phyloP scores from a whole-genome alignment of 2,113 vertebrate genomes.

The Helogale parvula region DNA sequence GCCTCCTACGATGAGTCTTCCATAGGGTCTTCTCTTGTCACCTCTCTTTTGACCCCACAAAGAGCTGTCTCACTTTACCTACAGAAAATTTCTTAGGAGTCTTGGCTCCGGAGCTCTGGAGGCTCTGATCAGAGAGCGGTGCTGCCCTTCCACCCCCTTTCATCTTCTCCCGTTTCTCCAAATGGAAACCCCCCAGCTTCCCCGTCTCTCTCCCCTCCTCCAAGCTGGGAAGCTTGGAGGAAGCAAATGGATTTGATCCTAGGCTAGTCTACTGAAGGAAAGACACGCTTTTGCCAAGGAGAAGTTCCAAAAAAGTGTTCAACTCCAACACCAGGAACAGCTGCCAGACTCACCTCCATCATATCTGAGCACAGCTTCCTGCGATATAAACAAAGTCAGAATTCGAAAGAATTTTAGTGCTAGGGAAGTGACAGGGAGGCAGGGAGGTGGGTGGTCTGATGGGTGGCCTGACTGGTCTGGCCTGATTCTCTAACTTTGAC shows the following conservation, averaged over 20 bases:
- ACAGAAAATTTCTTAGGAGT: slow-evolving; percentile 39
- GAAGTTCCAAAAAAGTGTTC: not conserved
- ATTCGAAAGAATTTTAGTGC: not conserved
- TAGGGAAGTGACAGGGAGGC: not conserved
- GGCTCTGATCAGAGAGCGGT: slow-evolving; percentile 72
- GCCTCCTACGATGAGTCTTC: not conserved
- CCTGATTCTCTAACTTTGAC: not conserved
- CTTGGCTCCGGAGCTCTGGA: slow-evolving; percentile 41
- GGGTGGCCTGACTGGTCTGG: not conserved
- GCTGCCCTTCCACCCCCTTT: slow-evolving; percentile 1
- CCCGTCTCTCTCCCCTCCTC: not conserved
- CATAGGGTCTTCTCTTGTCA: slow-evolving; percentile 52
- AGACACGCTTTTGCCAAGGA: not conserved
- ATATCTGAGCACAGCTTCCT: slow-evolving; percentile 37
- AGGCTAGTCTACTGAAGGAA: not conserved
- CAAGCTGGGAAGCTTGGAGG: not conserved
- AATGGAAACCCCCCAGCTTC: not conserved
- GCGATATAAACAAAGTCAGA: slow-evolving; percentile 26
- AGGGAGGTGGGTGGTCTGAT: not conserved
- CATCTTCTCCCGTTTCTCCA: slow-evolving; percentile 38
- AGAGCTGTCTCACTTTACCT: slow-evolving; percentile 69
- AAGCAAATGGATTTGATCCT: not conserved
- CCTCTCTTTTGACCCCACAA: slow-evolving; percentile 73
- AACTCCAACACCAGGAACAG: not conserved
- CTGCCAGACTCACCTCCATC: not conserved